Evolutionary conservation across 2,888 invertebrate species (phyloP).

Genomic region (Netelia melanura): DNA sequence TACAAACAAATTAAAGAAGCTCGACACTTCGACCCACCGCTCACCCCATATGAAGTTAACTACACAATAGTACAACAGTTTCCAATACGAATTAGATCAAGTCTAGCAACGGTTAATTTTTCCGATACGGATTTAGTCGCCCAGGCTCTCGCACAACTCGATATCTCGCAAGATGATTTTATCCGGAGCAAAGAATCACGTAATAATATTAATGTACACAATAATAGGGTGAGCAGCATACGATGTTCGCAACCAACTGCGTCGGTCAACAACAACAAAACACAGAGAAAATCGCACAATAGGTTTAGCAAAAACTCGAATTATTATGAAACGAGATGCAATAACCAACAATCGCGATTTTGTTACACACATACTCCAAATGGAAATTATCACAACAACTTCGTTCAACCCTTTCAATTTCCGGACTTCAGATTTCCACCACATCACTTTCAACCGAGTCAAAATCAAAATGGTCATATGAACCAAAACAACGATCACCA

Average conservation of each 20-base stretch:
- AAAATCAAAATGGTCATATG: background rate
- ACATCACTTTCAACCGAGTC: background rate
- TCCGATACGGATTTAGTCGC: conserved; percentile 36
- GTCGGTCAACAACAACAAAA: conserved; percentile 17
- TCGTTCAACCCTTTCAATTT: background rate
- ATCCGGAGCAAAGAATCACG: conserved; percentile 6
- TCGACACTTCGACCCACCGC: conserved; percentile 7
- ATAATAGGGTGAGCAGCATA: conserved; percentile 3
- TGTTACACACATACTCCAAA: too few species aligned
- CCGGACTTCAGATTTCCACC: conserved; percentile 26
- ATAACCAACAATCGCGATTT: too few species aligned
- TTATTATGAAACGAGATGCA: too few species aligned
- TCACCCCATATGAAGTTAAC: conserved; percentile 17
- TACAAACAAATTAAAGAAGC: conserved; percentile 45
- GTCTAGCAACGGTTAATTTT: conserved; percentile 33
- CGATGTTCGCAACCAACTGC: background rate
- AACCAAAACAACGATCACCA: background rate
- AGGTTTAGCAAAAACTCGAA: too few species aligned
- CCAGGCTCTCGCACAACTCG: conserved; percentile 41
- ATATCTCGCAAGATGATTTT: conserved; percentile 33
- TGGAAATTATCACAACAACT: background rate
- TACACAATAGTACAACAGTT: conserved; percentile 49
- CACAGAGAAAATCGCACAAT: background rate
- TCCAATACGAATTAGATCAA: background rate
- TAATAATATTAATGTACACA: background rate